phyloP scores from a whole-genome alignment of 2,113 vertebrate species.

The Psophia crepitans region DNA sequence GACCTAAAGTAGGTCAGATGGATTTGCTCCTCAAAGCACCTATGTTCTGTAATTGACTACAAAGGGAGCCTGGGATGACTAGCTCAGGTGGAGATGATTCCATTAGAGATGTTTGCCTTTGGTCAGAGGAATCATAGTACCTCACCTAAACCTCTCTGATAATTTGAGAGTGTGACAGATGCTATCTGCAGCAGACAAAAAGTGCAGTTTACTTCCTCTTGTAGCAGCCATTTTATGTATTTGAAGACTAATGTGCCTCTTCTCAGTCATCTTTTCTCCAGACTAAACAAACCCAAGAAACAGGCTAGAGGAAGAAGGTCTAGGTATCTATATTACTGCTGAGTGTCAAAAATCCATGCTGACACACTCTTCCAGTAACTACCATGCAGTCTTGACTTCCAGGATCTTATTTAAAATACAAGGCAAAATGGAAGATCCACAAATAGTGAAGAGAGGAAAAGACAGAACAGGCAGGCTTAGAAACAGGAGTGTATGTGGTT shows the following conservation, averaged over 20 bases:
- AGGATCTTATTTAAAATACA: background rate
- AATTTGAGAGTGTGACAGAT: background rate
- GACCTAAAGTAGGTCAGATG: background rate
- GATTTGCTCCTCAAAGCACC: background rate
- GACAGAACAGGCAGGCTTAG: background rate
- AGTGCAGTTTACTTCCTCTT: background rate
- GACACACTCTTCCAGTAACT: background rate
- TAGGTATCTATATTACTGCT: background rate
- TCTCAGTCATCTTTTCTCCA: background rate
- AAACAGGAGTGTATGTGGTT: background rate
- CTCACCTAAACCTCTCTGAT: background rate
- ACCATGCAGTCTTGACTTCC: background rate
- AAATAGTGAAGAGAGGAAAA: background rate
- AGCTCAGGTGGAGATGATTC: background rate
- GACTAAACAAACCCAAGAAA: background rate
- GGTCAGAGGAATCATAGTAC: background rate
- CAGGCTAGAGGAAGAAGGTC: background rate
- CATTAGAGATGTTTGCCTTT: background rate
- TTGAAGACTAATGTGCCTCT: background rate
- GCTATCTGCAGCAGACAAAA: background rate
- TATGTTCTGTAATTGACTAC: background rate
- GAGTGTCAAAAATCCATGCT: background rate
- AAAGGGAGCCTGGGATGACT: background rate
- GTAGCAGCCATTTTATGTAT: background rate
- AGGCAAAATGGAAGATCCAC: background rate